Evolutionary conservation across 2,888 invertebrate species (phyloP), one percentile per base, ranked within the genome.

Genomic region (Tachina fera): DNA sequence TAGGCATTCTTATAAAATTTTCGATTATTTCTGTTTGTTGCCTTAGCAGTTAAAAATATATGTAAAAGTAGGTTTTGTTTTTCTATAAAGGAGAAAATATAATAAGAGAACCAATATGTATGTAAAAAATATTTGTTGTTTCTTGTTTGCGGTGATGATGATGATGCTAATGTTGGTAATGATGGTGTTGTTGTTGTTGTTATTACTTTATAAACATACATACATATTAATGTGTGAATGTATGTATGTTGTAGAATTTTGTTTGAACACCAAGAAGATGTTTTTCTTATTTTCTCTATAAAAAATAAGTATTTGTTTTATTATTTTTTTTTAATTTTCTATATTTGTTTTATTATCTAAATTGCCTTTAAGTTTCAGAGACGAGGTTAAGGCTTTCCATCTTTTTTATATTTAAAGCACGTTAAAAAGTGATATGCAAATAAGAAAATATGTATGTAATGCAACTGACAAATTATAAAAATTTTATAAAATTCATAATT

Each of bases 191-290:
- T 63, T 67, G 10, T 60, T n/a, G 19, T 65, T 75, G 61, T 63
- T 67, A 14, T 60, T 65, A 41, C n/a, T 49, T 49, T 49, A 49
- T 14, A 0, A 0, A 6, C 31, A 31, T 31, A 31, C 31, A 31
- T 31, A 31, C 31, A 6, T 31, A 31, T 31, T 31, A 31, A 31
- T 6, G 5, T 31, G 31, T 6, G 31, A 43, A 41, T 75, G 49
- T 51, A 41, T 75, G 49, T 51, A 19, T 63, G 22, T 56, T 80
- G 39, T 9, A 53, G 13, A 79, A 61, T 71, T 45, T 63, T 80
- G 53, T 71, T 71, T 56, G 13, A 58, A 58, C 6, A 31, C 13
- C 53, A 49, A 49, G 49, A 49, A 13, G n/a, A n/a, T 49, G 14
- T n/a, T n/a, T 49, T 14, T 14, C 6, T 49, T 14, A 14, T 49